Evolutionary conservation across 2,113 vertebrate species (phyloP).

Genomic region (Procavia capensis): DNA sequence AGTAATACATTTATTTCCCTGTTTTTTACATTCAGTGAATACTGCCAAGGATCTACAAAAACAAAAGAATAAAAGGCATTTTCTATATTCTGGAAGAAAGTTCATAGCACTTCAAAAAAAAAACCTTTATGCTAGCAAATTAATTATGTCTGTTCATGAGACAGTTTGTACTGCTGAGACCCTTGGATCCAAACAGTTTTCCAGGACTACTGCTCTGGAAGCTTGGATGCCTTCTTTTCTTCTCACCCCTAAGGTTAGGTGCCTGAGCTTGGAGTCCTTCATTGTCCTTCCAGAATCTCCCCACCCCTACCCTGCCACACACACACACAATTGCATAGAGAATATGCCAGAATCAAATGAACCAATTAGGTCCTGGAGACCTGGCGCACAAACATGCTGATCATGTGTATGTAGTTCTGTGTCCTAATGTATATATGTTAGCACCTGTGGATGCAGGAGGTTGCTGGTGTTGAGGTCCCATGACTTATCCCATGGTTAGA

Average conservation of each 20-base stretch:
- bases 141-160: neutral
- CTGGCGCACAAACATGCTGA: neutral
- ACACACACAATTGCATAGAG: neutral
- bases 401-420: neutral
- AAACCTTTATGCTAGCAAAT: neutral
- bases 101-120: neutral
- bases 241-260: neutral
- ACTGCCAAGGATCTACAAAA: neutral
- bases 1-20: neutral
- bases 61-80: neutral
- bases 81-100: neutral
- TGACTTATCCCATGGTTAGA: neutral
- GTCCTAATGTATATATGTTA: neutral
- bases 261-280: neutral
- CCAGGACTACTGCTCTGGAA: neutral
- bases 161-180: neutral
- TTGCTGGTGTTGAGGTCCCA: neutral
- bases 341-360: neutral
- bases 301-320: too few relatives aligned
- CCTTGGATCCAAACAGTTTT: neutral
- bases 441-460: neutral
- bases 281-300: too few relatives aligned
- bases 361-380: neutral
- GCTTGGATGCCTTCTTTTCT: neutral
- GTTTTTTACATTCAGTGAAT: neutral